Percentiles rank a stretch among this genome's conserved stretches.
These are phyloP conservation scores for Menura novaehollandiae DNA, from an alignment of 2,113 vertebrate species.

Conservation along the genomic window DNA sequence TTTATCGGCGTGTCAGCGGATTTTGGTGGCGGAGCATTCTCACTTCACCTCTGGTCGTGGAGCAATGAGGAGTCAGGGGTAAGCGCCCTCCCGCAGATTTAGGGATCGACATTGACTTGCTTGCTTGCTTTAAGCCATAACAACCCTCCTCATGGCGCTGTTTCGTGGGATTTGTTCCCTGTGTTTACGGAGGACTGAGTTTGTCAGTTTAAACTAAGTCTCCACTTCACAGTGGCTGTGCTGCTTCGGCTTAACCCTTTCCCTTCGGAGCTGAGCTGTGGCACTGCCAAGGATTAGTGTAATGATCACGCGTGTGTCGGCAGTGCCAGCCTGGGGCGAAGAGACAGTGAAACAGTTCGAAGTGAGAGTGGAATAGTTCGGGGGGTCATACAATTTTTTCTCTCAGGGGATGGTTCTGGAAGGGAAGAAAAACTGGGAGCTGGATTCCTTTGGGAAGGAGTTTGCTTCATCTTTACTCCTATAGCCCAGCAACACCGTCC, in stretches of 20 bases:
- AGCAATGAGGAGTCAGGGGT: slow-evolving; percentile 26
- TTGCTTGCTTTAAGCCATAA: not conserved
- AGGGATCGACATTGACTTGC: not conserved
- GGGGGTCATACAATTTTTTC: not conserved
- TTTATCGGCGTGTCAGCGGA: not conserved
- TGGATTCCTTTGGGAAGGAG: slow-evolving; percentile 52
- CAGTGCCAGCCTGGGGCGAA: not conserved
- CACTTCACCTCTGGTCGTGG: not conserved
- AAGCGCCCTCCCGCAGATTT: not conserved
- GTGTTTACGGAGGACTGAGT: slow-evolving; percentile 27
- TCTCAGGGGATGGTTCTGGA: slow-evolving; percentile 39
- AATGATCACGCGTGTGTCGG: not conserved
- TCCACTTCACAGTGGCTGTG: not conserved
- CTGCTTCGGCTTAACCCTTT: slow-evolving; percentile 52
- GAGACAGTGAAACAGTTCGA: not conserved
- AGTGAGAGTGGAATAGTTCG: not conserved
- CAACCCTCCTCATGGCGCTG: not conserved
- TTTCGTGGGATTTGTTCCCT: not conserved
- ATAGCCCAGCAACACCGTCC: slow-evolving; percentile 61
- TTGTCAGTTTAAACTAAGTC: slow-evolving; percentile 52
- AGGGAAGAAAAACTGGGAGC: not conserved
- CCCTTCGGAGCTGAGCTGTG: not conserved
- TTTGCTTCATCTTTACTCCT: slow-evolving; percentile 48
- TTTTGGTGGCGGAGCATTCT: not conserved
- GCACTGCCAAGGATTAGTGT: not conserved